phyloP scores from a whole-genome alignment of 2,888 invertebrate species.

The Morpho helenor region DNA sequence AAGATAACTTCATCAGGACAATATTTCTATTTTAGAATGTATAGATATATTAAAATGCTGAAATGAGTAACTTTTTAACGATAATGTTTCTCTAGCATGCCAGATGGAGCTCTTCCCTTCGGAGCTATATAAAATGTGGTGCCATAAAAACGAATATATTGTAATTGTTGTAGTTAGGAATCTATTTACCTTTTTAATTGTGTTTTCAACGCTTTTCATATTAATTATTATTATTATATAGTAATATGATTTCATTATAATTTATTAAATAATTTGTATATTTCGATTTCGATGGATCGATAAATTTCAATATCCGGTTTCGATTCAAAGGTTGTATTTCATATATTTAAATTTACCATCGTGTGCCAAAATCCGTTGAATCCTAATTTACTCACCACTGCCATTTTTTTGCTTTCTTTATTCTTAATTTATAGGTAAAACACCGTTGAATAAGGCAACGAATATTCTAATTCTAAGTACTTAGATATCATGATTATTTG shows the following conservation, averaged over 20 bases:
- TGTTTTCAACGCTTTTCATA: constrained; percentile 9
- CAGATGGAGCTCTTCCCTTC: constrained; percentile 29
- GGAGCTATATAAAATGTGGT: constrained; percentile 40
- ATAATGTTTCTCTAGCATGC: constrained; percentile 21
- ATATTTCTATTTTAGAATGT: constrained; percentile 39
- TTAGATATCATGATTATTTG: constrained; percentile 25
- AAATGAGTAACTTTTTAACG: constrained; percentile 10
- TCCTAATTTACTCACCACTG: constrained; percentile 34
- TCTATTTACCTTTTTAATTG: constrained; percentile 36
- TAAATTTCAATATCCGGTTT: background rate
- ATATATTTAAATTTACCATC: constrained; percentile 3
- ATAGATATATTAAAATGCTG: constrained; percentile 27
- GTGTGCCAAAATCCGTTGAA: constrained; percentile 41
- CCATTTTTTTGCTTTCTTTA: constrained; percentile 35
- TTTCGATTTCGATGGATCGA: too few relatives aligned
- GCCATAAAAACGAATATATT: constrained; percentile 53
- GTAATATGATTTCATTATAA: too few relatives aligned
- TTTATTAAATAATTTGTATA: too few relatives aligned
- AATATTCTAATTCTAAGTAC: constrained; percentile 34
- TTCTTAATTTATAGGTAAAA: constrained; percentile 23
- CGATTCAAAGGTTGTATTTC: background rate
- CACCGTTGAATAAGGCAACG: constrained; percentile 32
- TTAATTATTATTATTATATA: too few relatives aligned
- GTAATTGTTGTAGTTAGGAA: constrained; percentile 54
- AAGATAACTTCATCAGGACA: constrained; percentile 46